These are phyloP conservation scores for Clarias pachynema DNA, from an alignment of 2,797 vertebrate species.

Conservation along the genomic window DNA sequence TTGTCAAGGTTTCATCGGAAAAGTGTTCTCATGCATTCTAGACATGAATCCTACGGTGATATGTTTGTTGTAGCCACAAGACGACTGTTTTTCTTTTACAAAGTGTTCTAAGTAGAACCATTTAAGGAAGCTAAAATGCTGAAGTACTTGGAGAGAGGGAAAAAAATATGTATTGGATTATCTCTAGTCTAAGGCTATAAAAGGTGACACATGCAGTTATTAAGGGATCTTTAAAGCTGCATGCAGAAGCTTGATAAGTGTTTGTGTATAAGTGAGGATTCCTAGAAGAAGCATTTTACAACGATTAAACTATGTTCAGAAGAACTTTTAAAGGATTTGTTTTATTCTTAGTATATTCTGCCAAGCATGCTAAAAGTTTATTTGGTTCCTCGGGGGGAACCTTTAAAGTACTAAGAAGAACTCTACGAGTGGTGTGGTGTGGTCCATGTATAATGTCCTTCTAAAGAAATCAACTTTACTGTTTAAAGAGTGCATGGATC, in stretches of 20 bases:
- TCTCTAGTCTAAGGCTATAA: background rate
- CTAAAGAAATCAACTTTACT: background rate
- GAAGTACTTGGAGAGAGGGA: background rate
- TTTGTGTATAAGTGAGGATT: background rate
- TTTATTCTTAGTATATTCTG: background rate
- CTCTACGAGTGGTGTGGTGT: background rate
- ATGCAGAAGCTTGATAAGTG: background rate
- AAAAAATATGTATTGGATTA: background rate
- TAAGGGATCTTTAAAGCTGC: background rate
- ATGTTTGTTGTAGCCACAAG: background rate
- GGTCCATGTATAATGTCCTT: too few species aligned
- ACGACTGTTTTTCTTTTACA: too few species aligned
- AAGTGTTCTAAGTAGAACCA: background rate
- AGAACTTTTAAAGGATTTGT: background rate
- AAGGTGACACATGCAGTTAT: background rate
- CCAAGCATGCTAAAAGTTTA: background rate
- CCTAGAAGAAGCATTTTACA: background rate
- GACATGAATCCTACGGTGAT: background rate
- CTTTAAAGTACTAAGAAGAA: too few species aligned
- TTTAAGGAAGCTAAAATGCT: background rate
- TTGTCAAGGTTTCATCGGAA: slow-evolving; percentile 18
- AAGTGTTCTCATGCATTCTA: slow-evolving; percentile 26
- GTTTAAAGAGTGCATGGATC: background rate
- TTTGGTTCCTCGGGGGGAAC: background rate
- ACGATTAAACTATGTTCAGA: background rate